phyloP scores from a whole-genome alignment of 1,140 invertebrate species.

The Zaprionus ornatus region DNA sequence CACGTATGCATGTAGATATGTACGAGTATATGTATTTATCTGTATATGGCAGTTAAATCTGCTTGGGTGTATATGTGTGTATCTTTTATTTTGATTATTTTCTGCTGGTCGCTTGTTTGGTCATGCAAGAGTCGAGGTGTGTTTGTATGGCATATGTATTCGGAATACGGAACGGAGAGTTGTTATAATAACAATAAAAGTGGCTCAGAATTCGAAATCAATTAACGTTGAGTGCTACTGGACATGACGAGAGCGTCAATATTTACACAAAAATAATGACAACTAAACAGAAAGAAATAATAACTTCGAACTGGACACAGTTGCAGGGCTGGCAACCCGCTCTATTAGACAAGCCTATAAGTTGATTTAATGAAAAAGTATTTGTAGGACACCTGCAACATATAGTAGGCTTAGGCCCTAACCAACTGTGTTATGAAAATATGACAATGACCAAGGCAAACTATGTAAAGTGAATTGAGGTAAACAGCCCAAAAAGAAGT shows the following conservation, averaged over 20 bases:
- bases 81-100: constrained; percentile 16
- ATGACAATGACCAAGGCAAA: too few species aligned
- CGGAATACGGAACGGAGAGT: constrained; percentile 25
- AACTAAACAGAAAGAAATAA: constrained; percentile 55
- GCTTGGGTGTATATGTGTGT: not conserved
- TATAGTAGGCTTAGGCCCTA: too few species aligned
- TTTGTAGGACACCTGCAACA: too few species aligned
- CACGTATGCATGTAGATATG: not conserved
- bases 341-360: not conserved
- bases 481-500: too few species aligned
- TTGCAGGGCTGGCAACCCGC: not conserved
- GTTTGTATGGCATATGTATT: constrained; percentile 19
- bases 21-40: not conserved
- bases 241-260: constrained; percentile 78
- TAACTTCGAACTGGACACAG: not conserved
- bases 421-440: too few species aligned
- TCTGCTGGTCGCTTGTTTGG: constrained; percentile 34
- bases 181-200: constrained; percentile 78
- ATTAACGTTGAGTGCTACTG: constrained; percentile 80
- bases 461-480: too few species aligned
- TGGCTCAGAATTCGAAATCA: constrained; percentile 77
- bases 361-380: not conserved
- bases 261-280: constrained; percentile 79
- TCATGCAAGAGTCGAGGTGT: constrained; percentile 52
- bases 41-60: not conserved